A percentile compares a stretch with the other conserved stretches of the same genome.
Conservation (phyloP, 1,140 invertebrate genomes). For the Drosophila repleta region DNA sequence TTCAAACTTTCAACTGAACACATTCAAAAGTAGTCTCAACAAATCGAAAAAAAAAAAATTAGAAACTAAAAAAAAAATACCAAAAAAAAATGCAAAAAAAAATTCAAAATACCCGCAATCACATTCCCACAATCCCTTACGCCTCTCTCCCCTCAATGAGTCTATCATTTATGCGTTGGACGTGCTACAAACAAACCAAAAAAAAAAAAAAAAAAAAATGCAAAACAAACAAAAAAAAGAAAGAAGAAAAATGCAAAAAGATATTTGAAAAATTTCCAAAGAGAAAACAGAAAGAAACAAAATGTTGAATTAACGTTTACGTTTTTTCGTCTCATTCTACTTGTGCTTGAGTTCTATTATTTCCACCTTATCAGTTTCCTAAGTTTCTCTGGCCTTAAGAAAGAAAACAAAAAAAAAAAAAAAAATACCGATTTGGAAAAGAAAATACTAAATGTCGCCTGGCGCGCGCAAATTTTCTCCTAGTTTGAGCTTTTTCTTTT, state of each 20-base stretch:
- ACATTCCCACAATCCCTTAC: slow-evolving; percentile 82
- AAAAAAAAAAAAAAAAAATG: slow-evolving; percentile 4
- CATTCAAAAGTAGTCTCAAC: slow-evolving; percentile 73
- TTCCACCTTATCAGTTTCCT: slow-evolving; percentile 25
- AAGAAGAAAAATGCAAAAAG: background rate
- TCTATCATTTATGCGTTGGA: slow-evolving; percentile 84
- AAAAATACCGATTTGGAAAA: slow-evolving; percentile 26
- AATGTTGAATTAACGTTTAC: slow-evolving; percentile 60
- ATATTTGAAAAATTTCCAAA: slow-evolving; percentile 37
- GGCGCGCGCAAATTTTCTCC: slow-evolving; percentile 55
- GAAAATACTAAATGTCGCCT: slow-evolving; percentile 42
- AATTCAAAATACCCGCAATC: slow-evolving; percentile 69
- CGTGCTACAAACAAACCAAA: slow-evolving; percentile 52
- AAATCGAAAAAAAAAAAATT: slow-evolving; percentile 49
- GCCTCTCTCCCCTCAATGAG: slow-evolving; percentile 83
- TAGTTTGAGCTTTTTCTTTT: slow-evolving; percentile 84
- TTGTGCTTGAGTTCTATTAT: slow-evolving; percentile 53
- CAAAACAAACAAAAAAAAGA: background rate
- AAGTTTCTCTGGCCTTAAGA: slow-evolving; percentile 25
- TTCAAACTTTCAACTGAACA: slow-evolving; percentile 69
- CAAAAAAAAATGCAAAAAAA: slow-evolving; percentile 49
- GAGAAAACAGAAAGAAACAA: slow-evolving; percentile 46
- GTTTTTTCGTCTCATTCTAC: slow-evolving; percentile 52
- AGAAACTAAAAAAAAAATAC: slow-evolving; percentile 25
- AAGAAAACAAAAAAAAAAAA: slow-evolving; percentile 15